Evolutionary conservation across 1,140 invertebrate genomes (phyloP), one percentile per base, ranked within the genome.

Genomic region (Lepidurus arcticus): DNA sequence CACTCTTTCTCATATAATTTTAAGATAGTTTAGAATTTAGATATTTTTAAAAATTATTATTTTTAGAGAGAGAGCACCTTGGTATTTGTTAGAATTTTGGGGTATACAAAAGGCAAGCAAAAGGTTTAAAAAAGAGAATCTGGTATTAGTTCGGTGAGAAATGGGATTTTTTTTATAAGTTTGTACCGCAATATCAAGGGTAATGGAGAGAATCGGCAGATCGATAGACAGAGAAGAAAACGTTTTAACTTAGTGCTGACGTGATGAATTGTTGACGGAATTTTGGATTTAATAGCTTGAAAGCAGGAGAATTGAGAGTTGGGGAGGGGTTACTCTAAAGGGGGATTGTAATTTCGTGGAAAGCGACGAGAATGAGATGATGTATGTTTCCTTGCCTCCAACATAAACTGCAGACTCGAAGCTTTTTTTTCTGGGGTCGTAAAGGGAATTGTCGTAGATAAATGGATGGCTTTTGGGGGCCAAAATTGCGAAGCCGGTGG

Each of bases 231-330:
- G n/a, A 65, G 53, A 65, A 65, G 53, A 21, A 65, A 34, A 34
- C 34, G 34, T 65, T 65, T 65, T 65, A 65, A 65, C 16, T 21
- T 65, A 65, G 53, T 65, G 7, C 16, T 65, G 53, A 65, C 53
- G 53, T 65, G 53, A 65, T 65, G 53, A 65, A 65, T 65, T 65
- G 53, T 65, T 65, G 16, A 65, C 6, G 53, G 13, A 65, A 16
- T 65, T 13, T 21, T 65, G 53, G 53, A 65, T 65, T 65, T 65
- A 65, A 65, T 13, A 65, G 53, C 53, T 65, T 21, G 53, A 16
- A 65, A 65, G 53, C 53, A 7, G 21, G 53, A 65, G 21, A 65
- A 13, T n/a, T 1, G 53, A 5, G 6, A 16, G 6, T 7, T n/a
- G 53, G 21, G 53, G 16, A 47, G 45, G 53, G 21, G 53, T 7